Evolutionary conservation across 2,888 invertebrate genomes (phyloP), one percentile per base, ranked within the genome.

Genomic region (Epistrophe eligans): DNA sequence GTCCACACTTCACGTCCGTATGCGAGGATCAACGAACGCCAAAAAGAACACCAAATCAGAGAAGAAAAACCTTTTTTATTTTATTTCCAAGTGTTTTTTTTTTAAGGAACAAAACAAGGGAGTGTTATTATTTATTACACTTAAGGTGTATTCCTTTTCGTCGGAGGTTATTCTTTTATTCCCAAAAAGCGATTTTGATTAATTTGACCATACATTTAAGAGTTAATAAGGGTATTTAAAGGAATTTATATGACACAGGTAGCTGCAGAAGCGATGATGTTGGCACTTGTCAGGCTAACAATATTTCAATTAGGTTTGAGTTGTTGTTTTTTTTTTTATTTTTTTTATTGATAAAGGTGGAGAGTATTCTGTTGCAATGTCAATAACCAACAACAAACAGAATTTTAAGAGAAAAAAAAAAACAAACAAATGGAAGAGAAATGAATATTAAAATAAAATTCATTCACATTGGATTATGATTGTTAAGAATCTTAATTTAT

Each of bases 261-360:
- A 62, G 58, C 45, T 64, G 28, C 60, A 57, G 71, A 40, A 70
- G 70, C 64, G 45, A 71, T 77, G 35, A 35, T 71, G 70, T 82
- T 70, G 55, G n/a, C 48, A 70, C 50, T 70, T 77, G 71, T 77
- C 71, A 32, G 57, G 40, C 40, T 62, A 57, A 66, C 64, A 77
- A 77, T 82, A 77, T 82, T 81, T 77, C 77, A 82, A 77, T 72
- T 43, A 50, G 52, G 24, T 40, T 50, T 50, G n/a, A 17, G 48
- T 50, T 50, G 13, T 50, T 67, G 8, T 67, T 32, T 32, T 28
- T 10, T 45, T n/a, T 6, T 32, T 35, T 38, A 13, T 10, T 35
- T 64, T 7, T 50, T 35, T 50, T 38, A 38, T 70, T 70, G 70
- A 55, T 70, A 70, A 70, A 70, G 70, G 28, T 70, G 70, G 40